Conservation (phyloP, 2,888 invertebrate species). For the Drosophila suboccidentalis region DNA sequence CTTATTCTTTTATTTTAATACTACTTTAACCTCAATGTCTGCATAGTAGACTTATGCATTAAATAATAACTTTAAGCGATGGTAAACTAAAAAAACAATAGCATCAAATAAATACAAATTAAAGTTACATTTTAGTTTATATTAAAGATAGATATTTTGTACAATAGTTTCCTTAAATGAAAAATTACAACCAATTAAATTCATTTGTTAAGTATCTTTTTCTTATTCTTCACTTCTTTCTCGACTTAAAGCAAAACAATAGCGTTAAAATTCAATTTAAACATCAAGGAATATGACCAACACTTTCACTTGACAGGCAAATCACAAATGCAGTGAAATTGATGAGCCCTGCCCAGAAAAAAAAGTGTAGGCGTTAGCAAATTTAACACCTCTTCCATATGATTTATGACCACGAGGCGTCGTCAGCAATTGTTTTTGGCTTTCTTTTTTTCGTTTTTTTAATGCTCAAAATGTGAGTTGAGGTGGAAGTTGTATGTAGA, state of each 20-base stretch:
- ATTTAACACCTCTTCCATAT: conserved; percentile 49
- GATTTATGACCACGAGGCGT: conserved; percentile 63
- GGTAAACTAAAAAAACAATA: too few relatives aligned
- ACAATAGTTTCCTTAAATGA: too few relatives aligned
- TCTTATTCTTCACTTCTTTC: not conserved
- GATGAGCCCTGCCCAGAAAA: conserved; percentile 43
- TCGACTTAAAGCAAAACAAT: not conserved
- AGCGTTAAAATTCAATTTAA: conserved; percentile 5
- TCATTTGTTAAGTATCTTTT: too few relatives aligned
- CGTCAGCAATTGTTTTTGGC: conserved; percentile 25
- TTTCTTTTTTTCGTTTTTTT: not conserved
- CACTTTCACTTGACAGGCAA: conserved; percentile 12
- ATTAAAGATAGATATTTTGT: too few relatives aligned
- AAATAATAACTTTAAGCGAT: too few relatives aligned
- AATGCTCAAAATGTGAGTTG: conserved; percentile 27
- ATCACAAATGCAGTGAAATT: conserved; percentile 46
- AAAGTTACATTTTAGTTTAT: too few relatives aligned
- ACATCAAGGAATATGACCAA: conserved; percentile 9
- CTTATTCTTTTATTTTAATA: too few relatives aligned
- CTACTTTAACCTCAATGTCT: too few relatives aligned
- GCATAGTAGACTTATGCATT: too few relatives aligned
- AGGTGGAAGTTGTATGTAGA: conserved; percentile 41
- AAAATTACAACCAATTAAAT: too few relatives aligned
- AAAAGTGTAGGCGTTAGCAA: conserved; percentile 30
- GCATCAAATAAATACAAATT: too few relatives aligned